Conservation (phyloP, 2,888 invertebrate genomes). For the Brachyptera risi region DNA sequence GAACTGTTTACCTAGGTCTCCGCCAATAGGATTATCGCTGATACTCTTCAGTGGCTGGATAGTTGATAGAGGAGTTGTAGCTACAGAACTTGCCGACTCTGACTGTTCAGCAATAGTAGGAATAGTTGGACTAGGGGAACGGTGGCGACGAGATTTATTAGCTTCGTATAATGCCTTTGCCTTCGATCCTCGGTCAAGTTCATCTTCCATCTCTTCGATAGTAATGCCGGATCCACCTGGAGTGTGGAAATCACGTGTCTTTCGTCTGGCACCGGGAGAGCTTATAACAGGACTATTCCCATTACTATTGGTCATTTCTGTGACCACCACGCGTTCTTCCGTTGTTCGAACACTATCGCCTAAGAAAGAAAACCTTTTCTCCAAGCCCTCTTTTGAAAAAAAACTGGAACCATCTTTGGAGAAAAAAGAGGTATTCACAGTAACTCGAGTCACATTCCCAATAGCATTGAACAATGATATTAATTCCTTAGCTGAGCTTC, state of each 20-base stretch:
- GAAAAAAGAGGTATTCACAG: conserved; percentile 50
- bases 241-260: background rate
- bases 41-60: background rate
- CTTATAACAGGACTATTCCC: background rate
- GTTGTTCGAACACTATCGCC: conserved; percentile 33
- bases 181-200: conserved; percentile 19
- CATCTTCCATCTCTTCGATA: conserved; percentile 27
- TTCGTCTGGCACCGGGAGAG: conserved; percentile 5
- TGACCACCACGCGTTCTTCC: conserved; percentile 35
- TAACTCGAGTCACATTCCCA: conserved; percentile 54
- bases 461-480: conserved; percentile 61
- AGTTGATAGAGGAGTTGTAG: conserved; percentile 26
- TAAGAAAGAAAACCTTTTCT: conserved; percentile 33
- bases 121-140: conserved; percentile 37
- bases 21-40: background rate
- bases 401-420: conserved; percentile 48
- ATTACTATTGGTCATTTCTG: conserved; percentile 15
- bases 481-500: conserved; percentile 49
- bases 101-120: conserved; percentile 38
- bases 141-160: conserved; percentile 32
- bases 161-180: conserved; percentile 27
- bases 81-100: conserved; percentile 32
- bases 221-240: conserved; percentile 9
- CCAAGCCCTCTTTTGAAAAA: conserved; percentile 34
- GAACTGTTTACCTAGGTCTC: conserved; percentile 30